Percentiles rank a stretch among this genome's conserved stretches.
These are phyloP conservation scores for Drosophila neotestacea DNA, from an alignment of 2,888 invertebrate species.

Conservation along the genomic window DNA sequence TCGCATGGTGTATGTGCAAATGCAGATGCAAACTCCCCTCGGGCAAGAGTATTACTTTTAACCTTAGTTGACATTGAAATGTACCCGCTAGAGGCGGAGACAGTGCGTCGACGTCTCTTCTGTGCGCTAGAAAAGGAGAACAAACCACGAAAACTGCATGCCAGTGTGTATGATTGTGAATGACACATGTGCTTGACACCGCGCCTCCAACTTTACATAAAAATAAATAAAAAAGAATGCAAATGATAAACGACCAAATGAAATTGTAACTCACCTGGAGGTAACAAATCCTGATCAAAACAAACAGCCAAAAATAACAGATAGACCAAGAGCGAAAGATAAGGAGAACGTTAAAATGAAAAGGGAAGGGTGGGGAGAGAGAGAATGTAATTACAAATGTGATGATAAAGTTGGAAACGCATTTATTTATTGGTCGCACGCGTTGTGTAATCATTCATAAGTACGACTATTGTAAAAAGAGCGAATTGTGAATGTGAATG, in stretches of 20 bases:
- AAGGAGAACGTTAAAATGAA: not conserved
- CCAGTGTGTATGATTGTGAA: constrained; percentile 3
- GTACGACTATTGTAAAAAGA: constrained; percentile 25
- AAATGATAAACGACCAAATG: constrained; percentile 19
- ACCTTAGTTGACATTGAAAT: constrained; percentile 85
- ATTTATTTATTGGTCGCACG: constrained; percentile 46
- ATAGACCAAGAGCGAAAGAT: constrained; percentile 10
- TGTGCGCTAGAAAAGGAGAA: constrained; percentile 60
- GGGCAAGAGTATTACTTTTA: constrained; percentile 75
- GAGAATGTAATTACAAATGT: constrained; percentile 40
- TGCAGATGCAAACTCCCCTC: constrained; percentile 37
- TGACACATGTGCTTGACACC: constrained; percentile 22
- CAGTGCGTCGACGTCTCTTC: constrained; percentile 54
- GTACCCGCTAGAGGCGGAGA: constrained; percentile 71
- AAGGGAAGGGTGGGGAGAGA: not conserved
- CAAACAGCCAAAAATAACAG: constrained; percentile 46
- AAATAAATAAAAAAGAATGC: not conserved
- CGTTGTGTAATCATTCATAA: constrained; percentile 82
- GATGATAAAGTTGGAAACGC: constrained; percentile 38
- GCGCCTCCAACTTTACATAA: constrained; percentile 19
- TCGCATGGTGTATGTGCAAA: constrained; percentile 55
- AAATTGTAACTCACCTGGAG: constrained; percentile 25
- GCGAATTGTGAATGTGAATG: constrained; percentile 5
- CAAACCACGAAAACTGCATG: constrained; percentile 28
- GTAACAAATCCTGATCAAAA: constrained; percentile 54